Evolutionary conservation across 2,888 invertebrate genomes (phyloP).

Genomic region (Lasius fuliginosus): DNA sequence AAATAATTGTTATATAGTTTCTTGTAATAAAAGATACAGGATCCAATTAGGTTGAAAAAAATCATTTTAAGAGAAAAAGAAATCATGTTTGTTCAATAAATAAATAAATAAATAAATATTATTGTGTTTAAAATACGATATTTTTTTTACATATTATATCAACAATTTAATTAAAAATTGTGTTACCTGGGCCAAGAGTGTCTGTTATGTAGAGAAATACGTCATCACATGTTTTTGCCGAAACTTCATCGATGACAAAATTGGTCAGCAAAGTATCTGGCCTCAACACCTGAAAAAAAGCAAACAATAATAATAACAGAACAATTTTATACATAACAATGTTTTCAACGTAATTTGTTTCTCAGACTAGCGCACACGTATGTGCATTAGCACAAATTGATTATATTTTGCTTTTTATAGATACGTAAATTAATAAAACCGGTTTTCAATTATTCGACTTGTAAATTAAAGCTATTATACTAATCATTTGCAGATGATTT

Average conservation of each 20-base stretch:
- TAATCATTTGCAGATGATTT: conserved; percentile 2
- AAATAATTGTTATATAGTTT: background rate
- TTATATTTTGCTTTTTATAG: background rate
- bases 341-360: background rate
- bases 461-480: background rate
- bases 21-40: background rate
- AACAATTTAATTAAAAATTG: conserved; percentile 4
- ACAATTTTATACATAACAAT: conserved; percentile 7
- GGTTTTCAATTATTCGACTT: conserved; percentile 30
- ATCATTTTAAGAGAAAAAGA: background rate
- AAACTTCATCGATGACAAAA: conserved; percentile 92
- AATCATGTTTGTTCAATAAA: background rate
- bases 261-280: conserved; percentile 93
- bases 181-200: conserved; percentile 92
- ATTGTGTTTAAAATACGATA: background rate
- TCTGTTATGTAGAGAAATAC: conserved; percentile 94
- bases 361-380: background rate
- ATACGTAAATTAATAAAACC: background rate
- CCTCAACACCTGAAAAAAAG: conserved; percentile 88
- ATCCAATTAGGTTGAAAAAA: background rate
- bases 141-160: background rate
- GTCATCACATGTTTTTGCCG: conserved; percentile 91
- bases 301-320: background rate
- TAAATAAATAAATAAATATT: background rate
- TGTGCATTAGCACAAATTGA: background rate